These are phyloP conservation scores for Oophaga sylvatica DNA, from an alignment of 2,797 vertebrate genomes.

Conservation along the genomic window DNA sequence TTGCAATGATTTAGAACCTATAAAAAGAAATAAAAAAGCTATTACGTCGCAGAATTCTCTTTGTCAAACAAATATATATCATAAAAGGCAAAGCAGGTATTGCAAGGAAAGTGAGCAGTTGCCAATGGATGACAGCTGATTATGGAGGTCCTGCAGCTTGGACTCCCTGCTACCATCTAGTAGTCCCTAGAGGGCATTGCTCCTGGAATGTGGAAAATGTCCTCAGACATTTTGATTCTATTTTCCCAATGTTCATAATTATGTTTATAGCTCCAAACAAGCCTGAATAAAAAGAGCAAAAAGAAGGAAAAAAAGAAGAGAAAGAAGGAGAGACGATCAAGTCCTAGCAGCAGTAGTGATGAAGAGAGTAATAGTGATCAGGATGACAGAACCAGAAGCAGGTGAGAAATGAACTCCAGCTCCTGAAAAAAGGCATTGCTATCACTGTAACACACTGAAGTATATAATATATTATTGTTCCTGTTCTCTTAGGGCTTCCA, in stretches of 20 bases:
- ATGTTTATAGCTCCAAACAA: constrained; percentile 83
- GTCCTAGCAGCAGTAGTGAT: constrained; percentile 75
- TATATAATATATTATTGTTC: background rate
- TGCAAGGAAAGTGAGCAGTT: background rate
- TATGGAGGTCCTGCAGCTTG: background rate
- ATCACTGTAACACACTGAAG: background rate
- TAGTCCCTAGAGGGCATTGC: background rate
- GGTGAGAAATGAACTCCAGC: background rate
- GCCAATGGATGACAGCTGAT: background rate
- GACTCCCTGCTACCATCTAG: background rate
- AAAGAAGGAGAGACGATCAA: constrained; percentile 81
- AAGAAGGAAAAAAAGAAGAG: constrained; percentile 82
- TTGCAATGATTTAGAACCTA: no score
- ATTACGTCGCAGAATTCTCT: no score
- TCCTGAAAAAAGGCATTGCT: no score
- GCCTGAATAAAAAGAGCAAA: constrained; percentile 88
- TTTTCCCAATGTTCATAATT: no score
- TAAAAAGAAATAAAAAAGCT: no score
- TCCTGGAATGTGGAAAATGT: background rate
- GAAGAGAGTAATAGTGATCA: constrained; percentile 72
- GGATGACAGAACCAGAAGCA: constrained; percentile 53
- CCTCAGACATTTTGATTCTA: background rate
- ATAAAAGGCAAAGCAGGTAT: background rate
- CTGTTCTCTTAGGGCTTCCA: constrained; percentile 72
- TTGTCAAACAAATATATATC: no score